A percentile compares a stretch with the other conserved stretches of the same genome.
These are phyloP conservation scores for Sarcophaga rosellei DNA, from an alignment of 2,888 invertebrate genomes.

Conservation along the genomic window DNA sequence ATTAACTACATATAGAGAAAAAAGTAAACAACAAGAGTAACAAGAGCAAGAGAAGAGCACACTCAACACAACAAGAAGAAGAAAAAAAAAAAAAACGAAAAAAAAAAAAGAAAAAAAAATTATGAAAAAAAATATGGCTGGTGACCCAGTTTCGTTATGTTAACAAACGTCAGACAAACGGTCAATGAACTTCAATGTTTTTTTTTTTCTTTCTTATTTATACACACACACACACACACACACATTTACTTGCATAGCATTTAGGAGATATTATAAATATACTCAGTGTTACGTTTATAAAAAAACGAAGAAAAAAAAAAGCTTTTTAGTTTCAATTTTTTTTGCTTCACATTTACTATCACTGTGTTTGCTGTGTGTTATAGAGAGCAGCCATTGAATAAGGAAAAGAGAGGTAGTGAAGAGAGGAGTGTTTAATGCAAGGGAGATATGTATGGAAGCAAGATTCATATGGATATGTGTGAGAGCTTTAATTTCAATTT, in stretches of 20 bases:
- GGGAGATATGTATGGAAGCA: slow-evolving; percentile 41
- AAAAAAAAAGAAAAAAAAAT: slow-evolving; percentile 19
- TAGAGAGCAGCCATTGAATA: background rate
- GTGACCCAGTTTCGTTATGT: slow-evolving; percentile 75
- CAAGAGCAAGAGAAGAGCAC: slow-evolving; percentile 1
- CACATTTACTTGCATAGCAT: background rate
- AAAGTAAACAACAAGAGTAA: background rate
- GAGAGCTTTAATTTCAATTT: slow-evolving; percentile 75
- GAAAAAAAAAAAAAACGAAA: slow-evolving; percentile 22
- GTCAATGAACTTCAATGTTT: slow-evolving; percentile 75
- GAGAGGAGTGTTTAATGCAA: background rate
- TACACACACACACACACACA: background rate
- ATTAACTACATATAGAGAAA: background rate
- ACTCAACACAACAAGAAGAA: slow-evolving; percentile 2
- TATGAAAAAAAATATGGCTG: slow-evolving; percentile 56
- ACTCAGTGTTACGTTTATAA: background rate
- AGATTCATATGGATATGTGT: slow-evolving; percentile 3
- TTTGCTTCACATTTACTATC: slow-evolving; percentile 25
- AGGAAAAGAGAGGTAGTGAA: background rate
- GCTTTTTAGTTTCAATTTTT: background rate
- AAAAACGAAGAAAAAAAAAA: background rate
- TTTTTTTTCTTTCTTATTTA: background rate
- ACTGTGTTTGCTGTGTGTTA: slow-evolving; percentile 7
- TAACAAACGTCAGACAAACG: slow-evolving; percentile 75
- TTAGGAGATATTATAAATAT: no score